Base-by-base conservation (phyloP, 2,888 invertebrate species). In the Drosophila ustulata region DNA sequence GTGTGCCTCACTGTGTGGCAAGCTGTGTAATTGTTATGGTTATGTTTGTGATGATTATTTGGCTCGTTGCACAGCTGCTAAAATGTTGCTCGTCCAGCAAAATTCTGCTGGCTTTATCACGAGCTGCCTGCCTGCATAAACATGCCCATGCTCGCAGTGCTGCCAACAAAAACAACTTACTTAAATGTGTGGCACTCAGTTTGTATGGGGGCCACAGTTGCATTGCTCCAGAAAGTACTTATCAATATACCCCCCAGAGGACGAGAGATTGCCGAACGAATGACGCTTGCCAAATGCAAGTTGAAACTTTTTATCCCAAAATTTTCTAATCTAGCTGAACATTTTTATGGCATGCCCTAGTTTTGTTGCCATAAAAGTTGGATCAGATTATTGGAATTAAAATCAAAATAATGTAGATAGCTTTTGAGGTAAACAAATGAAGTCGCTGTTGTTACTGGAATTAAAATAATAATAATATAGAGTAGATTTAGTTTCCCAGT, bases 41-140 rank as follows among this genome's bases (percentile, higher is more conserved):
- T 88, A 90, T 90, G 86, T 80, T 87, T 82, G 78, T 77, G 86
- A 89, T 91, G 90, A 90, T 88, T 91, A 89, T 83, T 89, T 88
- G 88, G 87, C 86, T 91, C 89, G 82, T 73, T 90, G 89, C 88
- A 83, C 86, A 89, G 85, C 77, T 87, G 88, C 62, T 68, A 66
- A 67, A 82, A 67, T 71, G 78, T 59, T 76, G 64, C 52, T 30
- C 43, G 34, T 39, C 37, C 47, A 50, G 39, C 43, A 34, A 56
- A 34, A 56, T 70, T 65, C 56, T 57, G 65, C 65, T 51, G 70
- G 52, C 64, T 58, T 76, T 76, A 76, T 76, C 76, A 63, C 49
- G 30, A 18, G 18, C 18, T 18, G 18, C 18, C 46, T 50, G 65
- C 56, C 70, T 59, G 78, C 75, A 75, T 69, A 70, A 70, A 51